These are phyloP conservation scores for Timandra comae DNA, from an alignment of 2,888 invertebrate genomes.

Conservation along the genomic window DNA sequence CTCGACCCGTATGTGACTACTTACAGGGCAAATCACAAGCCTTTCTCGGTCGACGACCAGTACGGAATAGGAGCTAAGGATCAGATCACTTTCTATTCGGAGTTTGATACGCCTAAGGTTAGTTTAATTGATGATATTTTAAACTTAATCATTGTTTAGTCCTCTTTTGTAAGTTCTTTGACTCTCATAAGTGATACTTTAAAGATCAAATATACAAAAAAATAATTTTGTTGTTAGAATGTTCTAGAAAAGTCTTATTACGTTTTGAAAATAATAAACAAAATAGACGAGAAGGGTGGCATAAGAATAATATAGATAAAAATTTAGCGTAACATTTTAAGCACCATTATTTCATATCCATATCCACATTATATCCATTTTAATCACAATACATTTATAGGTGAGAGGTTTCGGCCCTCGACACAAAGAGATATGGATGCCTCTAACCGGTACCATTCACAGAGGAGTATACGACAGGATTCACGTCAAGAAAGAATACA, in stretches of 20 bases:
- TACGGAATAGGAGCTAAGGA: slow-evolving; percentile 62
- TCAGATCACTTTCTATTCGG: slow-evolving; percentile 63
- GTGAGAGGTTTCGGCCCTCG: slow-evolving; percentile 61
- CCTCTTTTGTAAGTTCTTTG: no score
- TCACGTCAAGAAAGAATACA: slow-evolving; percentile 59
- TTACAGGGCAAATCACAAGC: slow-evolving; percentile 46
- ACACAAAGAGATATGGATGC: slow-evolving; percentile 66
- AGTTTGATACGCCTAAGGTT: slow-evolving; percentile 53
- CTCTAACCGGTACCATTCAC: slow-evolving; percentile 45
- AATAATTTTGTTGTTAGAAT: no score
- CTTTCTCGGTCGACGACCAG: slow-evolving; percentile 53
- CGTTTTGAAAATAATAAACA: no score
- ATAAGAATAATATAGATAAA: no score
- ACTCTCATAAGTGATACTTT: no score
- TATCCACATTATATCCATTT: no score
- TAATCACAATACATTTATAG: no score
- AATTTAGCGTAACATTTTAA: no score
- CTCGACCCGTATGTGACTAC: slow-evolving; percentile 63
- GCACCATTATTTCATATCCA: no score
- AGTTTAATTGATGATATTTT: not conserved
- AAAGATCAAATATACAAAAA: no score
- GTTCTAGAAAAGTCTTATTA: no score
- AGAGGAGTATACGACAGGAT: slow-evolving; percentile 56
- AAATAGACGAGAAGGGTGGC: no score
- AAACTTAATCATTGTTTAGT: not conserved